Conservation (phyloP, 2,797 vertebrate species). For the Mormyrus proboscirostris region DNA sequence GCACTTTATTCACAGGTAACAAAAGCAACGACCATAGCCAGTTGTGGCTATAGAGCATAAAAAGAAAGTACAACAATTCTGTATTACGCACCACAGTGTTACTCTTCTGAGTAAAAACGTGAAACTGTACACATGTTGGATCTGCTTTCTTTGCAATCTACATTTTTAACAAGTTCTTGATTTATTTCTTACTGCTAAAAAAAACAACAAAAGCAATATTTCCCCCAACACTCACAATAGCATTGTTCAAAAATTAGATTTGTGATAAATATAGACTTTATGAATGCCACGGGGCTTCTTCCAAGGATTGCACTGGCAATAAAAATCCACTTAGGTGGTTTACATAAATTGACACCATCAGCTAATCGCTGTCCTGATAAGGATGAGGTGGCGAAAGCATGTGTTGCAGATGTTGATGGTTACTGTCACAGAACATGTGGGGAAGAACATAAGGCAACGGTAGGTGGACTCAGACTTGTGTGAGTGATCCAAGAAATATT, state of each 20-base stretch:
- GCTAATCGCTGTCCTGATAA: background rate
- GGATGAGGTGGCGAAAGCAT: background rate
- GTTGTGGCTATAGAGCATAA: background rate
- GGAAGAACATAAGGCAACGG: background rate
- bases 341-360: background rate
- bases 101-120: background rate
- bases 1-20: background rate
- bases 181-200: background rate
- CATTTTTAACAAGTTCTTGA: background rate
- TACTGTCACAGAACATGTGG: background rate
- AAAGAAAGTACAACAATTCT: background rate
- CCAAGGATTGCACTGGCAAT: background rate
- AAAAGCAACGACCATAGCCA: background rate
- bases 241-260: background rate
- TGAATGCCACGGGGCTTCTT: background rate
- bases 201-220: background rate
- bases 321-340: background rate
- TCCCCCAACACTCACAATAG: background rate
- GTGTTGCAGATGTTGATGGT: background rate
- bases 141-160: background rate
- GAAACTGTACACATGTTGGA: background rate
- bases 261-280: background rate
- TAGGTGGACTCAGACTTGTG: background rate
- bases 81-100: background rate
- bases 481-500: background rate